These are phyloP conservation scores for Tenthredo scrophulariae DNA, from an alignment of 2,888 invertebrate genomes.

Conservation along the genomic window DNA sequence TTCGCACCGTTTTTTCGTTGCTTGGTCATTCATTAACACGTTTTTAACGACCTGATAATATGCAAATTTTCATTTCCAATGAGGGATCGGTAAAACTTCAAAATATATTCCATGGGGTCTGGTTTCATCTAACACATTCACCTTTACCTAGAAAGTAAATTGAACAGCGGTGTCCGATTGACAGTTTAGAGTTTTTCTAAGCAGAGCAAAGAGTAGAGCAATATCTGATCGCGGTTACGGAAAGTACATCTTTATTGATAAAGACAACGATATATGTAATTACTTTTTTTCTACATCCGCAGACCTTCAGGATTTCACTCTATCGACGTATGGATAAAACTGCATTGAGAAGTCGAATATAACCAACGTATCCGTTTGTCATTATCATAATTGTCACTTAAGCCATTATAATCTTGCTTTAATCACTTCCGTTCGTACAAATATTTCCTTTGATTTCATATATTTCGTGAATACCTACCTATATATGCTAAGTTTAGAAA, in stretches of 20 bases:
- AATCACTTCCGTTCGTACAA: slow-evolving; percentile 21
- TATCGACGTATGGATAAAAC: background rate
- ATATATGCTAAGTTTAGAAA: background rate
- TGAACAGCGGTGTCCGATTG: background rate
- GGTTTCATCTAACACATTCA: background rate
- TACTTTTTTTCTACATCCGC: slow-evolving; percentile 7
- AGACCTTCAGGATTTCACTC: background rate
- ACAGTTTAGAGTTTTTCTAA: slow-evolving; percentile 15
- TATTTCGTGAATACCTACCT: background rate
- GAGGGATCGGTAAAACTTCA: background rate
- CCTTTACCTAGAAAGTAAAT: slow-evolving; percentile 14
- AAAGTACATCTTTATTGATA: background rate
- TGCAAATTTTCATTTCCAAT: background rate
- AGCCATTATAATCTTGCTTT: background rate
- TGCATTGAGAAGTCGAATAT: background rate
- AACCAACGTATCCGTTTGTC: slow-evolving; percentile 10
- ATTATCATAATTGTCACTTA: background rate
- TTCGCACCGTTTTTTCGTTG: background rate
- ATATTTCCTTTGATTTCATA: background rate
- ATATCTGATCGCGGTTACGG: background rate
- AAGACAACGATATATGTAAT: background rate
- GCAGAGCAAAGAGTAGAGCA: background rate
- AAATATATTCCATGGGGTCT: background rate
- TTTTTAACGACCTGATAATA: background rate
- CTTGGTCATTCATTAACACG: background rate